phyloP scores from a whole-genome alignment of 2,888 invertebrate genomes.

The Alloplasta piceator region DNA sequence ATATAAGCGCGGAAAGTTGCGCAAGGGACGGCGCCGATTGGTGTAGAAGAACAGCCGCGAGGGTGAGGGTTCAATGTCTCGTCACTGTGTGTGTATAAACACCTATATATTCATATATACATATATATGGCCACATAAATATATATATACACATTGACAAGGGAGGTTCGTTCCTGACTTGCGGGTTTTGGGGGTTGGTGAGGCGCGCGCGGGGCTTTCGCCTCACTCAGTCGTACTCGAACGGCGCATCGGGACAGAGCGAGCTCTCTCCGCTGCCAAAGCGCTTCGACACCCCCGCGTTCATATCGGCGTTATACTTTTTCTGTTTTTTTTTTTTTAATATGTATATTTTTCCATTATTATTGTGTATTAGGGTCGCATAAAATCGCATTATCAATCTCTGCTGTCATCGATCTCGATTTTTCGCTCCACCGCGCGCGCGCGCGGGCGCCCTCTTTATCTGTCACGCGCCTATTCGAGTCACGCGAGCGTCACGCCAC shows the following conservation, averaged over 20 bases:
- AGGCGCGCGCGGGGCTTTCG: slow-evolving; percentile 73
- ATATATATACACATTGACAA: slow-evolving; percentile 16
- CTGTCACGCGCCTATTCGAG: neutral
- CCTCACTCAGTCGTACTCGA: slow-evolving; percentile 80
- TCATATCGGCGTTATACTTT: neutral
- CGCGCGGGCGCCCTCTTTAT: slow-evolving; percentile 6
- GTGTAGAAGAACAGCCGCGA: slow-evolving; percentile 67
- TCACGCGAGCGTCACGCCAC: slow-evolving; percentile 18
- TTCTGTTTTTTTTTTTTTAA: neutral
- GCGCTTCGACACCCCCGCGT: slow-evolving; percentile 4
- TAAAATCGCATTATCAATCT: neutral
- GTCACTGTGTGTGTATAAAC: slow-evolving; percentile 1
- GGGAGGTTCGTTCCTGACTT: slow-evolving; percentile 59
- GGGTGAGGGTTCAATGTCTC: slow-evolving; percentile 51
- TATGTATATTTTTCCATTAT: too few relatives aligned
- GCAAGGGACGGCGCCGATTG: slow-evolving; percentile 77
- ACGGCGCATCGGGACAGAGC: slow-evolving; percentile 80
- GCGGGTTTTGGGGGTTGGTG: slow-evolving; percentile 69
- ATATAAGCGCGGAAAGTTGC: slow-evolving; percentile 64
- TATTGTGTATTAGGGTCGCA: too few relatives aligned
- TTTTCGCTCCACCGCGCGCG: neutral
- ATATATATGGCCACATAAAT: slow-evolving; percentile 52
- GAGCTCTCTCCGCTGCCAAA: slow-evolving; percentile 66
- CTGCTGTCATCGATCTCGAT: neutral
- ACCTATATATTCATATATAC: too few relatives aligned